phyloP scores from a whole-genome alignment of 2,113 vertebrate genomes.

The Strix uralensis region DNA sequence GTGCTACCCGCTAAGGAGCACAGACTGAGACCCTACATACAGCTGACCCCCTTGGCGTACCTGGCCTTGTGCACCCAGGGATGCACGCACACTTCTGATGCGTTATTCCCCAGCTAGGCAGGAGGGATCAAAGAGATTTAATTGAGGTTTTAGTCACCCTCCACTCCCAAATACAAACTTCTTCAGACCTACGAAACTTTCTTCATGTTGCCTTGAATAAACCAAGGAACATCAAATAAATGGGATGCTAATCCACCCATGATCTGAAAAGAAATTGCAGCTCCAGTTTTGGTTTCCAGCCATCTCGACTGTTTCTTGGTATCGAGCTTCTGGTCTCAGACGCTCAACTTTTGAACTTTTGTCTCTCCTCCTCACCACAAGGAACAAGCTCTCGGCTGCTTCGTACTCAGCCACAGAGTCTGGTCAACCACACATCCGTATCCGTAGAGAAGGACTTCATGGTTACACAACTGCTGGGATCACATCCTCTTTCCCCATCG shows the following conservation, averaged over 20 bases:
- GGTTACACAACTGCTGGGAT: background rate
- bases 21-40: rapidly evolving
- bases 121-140: background rate
- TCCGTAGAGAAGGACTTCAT: background rate
- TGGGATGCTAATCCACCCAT: background rate
- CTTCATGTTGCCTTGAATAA: background rate
- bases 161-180: background rate
- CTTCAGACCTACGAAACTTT: background rate
- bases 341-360: background rate
- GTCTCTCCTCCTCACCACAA: background rate
- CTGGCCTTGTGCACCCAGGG: rapidly evolving
- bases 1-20: background rate
- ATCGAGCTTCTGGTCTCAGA: background rate
- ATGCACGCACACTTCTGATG: background rate
- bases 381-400: background rate
- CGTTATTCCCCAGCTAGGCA: background rate
- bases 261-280: background rate
- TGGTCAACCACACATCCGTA: background rate
- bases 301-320: background rate
- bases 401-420: background rate
- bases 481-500: background rate
- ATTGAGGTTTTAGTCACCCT: background rate
- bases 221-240: background rate
- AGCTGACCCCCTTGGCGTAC: rapidly evolving
- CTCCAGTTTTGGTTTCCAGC: background rate